Conservation (phyloP, 2,113 vertebrate genomes). For the Lagopus muta region DNA sequence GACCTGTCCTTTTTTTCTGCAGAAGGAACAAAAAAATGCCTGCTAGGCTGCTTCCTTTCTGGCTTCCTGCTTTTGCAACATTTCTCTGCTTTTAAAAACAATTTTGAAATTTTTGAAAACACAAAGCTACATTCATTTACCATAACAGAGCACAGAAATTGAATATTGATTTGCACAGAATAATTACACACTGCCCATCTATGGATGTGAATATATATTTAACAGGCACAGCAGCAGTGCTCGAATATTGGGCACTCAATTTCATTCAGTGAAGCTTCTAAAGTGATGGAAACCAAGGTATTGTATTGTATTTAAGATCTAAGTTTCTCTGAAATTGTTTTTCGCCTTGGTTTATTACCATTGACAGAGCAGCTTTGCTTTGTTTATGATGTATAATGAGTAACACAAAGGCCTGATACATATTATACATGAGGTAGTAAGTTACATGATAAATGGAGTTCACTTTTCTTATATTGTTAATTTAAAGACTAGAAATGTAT, state of each 20-base stretch:
- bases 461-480: conserved; percentile 24
- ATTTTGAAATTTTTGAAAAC: background rate
- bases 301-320: background rate
- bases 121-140: background rate
- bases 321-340: background rate
- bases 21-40: background rate
- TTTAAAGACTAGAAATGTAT: conserved; percentile 19
- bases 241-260: background rate
- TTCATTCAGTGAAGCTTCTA: background rate
- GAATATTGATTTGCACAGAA: conserved; percentile 6
- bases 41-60: background rate
- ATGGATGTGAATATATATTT: background rate
- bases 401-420: background rate
- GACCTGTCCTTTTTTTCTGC: background rate
- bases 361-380: background rate
- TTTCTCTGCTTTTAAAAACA: background rate
- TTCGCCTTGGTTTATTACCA: conserved; percentile 7
- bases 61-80: background rate
- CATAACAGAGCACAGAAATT: background rate
- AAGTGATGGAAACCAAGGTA: background rate
- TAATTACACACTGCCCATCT: background rate
- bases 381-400: background rate
- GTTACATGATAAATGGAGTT: conserved; percentile 1
- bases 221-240: background rate
- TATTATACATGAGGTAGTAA: background rate